These are phyloP conservation scores for Imbricaverruca yamaguchii DNA, from an alignment of 2,888 invertebrate genomes.

Conservation along the genomic window DNA sequence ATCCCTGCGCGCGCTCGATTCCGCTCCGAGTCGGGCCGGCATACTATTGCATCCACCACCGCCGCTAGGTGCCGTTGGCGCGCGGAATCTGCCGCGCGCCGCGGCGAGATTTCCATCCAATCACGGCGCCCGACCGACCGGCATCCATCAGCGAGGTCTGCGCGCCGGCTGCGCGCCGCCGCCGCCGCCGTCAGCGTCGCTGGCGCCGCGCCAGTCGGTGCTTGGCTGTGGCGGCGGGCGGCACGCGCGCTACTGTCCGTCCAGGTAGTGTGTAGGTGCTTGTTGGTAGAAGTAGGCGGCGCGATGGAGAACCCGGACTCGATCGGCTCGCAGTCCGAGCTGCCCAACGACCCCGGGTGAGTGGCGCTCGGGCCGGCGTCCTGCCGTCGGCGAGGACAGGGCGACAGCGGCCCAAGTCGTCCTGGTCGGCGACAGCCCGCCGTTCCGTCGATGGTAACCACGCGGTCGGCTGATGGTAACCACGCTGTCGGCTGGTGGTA, in stretches of 20 bases:
- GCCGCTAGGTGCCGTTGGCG: neutral
- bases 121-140: neutral
- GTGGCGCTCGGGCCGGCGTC: neutral
- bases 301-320: neutral
- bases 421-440: neutral
- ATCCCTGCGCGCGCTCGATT: too few species aligned
- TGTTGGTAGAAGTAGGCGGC: slow-evolving; percentile 1
- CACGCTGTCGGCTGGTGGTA: too few species aligned
- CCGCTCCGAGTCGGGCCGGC: too few species aligned
- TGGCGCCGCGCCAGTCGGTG: neutral
- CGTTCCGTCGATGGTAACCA: too few species aligned
- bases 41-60: neutral
- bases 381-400: neutral
- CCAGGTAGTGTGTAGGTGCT: slow-evolving; percentile 6
- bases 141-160: neutral
- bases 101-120: neutral
- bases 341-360: slow-evolving; percentile 9
- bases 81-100: neutral
- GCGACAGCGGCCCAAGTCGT: neutral
- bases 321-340: neutral
- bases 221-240: neutral
- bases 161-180: neutral
- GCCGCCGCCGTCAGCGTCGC: neutral
- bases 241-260: neutral
- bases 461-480: too few species aligned